These are phyloP conservation scores for Hesperophylax magnus DNA, from an alignment of 1,140 invertebrate genomes.

Conservation along the genomic window DNA sequence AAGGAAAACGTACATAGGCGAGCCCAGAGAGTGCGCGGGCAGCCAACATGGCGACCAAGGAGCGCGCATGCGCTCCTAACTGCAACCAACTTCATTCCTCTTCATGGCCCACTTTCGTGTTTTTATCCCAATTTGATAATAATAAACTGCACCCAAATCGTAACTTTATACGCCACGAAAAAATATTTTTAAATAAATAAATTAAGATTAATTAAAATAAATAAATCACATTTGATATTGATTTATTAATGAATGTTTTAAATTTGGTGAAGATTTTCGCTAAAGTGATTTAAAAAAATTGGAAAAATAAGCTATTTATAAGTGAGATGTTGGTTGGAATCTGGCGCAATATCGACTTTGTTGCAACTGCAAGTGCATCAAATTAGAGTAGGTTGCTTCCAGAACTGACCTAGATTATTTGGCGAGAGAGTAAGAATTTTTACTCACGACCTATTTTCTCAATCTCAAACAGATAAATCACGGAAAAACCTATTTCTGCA, in stretches of 20 bases:
- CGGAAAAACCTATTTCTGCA: not conserved
- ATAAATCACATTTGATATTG: no score
- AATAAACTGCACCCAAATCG: not conserved
- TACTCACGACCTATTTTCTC: slow-evolving; percentile 33
- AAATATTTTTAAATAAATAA: no score
- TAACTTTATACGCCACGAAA: no score
- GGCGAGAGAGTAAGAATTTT: slow-evolving; percentile 22
- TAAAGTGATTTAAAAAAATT: no score
- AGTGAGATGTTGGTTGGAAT: no score
- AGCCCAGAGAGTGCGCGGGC: slow-evolving; percentile 40
- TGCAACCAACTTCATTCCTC: slow-evolving; percentile 46
- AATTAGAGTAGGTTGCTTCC: slow-evolving; percentile 20
- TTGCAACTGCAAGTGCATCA: slow-evolving; percentile 7
- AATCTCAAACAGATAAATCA: not conserved
- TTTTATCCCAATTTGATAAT: slow-evolving; percentile 36
- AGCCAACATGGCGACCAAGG: slow-evolving; percentile 44
- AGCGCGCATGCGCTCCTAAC: slow-evolving; percentile 42
- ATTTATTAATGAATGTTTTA: no score
- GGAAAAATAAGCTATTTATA: no score
- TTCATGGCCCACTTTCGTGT: slow-evolving; percentile 53
- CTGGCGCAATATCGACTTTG: no score
- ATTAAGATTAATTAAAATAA: no score
- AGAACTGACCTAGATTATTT: slow-evolving; percentile 47
- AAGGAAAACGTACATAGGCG: slow-evolving; percentile 40
- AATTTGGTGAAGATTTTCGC: no score